These are phyloP conservation scores for Diaphora mendica DNA, from an alignment of 2,888 invertebrate species.

Conservation along the genomic window DNA sequence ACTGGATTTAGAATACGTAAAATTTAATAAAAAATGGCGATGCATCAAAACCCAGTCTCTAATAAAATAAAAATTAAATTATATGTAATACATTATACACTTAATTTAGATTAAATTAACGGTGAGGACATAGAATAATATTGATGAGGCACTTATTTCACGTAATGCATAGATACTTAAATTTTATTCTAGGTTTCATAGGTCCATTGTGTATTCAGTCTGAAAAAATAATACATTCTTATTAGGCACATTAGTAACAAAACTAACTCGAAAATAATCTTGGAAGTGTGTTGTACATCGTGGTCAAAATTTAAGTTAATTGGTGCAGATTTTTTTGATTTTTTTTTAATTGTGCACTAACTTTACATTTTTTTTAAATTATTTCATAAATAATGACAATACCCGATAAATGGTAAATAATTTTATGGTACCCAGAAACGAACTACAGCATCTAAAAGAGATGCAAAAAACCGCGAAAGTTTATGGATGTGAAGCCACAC, in stretches of 20 bases:
- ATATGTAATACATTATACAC: slow-evolving; percentile 52
- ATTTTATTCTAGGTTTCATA: slow-evolving; percentile 36
- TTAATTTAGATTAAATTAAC: slow-evolving; percentile 52
- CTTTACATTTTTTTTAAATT: too few species aligned
- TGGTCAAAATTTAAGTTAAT: too few species aligned
- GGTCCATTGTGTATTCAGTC: slow-evolving; percentile 60
- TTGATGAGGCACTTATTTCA: slow-evolving; percentile 37
- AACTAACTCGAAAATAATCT: too few species aligned
- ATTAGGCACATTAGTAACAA: not conserved
- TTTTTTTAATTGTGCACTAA: too few species aligned
- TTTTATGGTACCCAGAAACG: too few species aligned
- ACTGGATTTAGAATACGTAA: slow-evolving; percentile 41
- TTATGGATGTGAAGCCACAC: too few species aligned
- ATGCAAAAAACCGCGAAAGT: too few species aligned
- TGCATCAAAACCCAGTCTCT: slow-evolving; percentile 33
- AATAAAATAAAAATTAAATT: slow-evolving; percentile 44
- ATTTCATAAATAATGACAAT: too few species aligned
- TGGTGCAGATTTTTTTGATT: too few species aligned
- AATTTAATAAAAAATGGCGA: slow-evolving; percentile 38
- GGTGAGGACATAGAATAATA: slow-evolving; percentile 10
- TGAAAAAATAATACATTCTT: slow-evolving; percentile 56
- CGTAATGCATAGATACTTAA: slow-evolving; percentile 22
- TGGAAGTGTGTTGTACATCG: too few species aligned
- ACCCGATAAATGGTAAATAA: too few species aligned
- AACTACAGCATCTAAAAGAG: too few species aligned